Evolutionary conservation across 2,888 invertebrate species (phyloP).

Genomic region (Resseliella maxima): DNA sequence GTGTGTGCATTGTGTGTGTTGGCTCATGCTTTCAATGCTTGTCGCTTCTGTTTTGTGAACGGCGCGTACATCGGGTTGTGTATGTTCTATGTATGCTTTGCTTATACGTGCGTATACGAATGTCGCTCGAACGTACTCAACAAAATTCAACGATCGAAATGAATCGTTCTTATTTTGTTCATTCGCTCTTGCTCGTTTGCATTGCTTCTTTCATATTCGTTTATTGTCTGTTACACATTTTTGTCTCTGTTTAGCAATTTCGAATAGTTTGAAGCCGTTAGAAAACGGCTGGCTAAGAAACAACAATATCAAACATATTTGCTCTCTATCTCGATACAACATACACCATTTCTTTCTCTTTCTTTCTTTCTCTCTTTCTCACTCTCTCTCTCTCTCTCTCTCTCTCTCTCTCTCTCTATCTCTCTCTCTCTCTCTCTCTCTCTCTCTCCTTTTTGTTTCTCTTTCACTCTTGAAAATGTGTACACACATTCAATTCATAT

Average conservation of each 20-base stretch:
- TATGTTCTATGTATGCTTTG: neutral
- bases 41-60: neutral
- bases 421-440: neutral
- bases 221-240: too few species aligned
- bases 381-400: neutral
- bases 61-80: neutral
- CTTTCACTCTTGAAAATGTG: neutral
- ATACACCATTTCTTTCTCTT: too few species aligned
- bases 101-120: conserved; percentile 29
- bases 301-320: too few species aligned
- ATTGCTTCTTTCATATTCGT: too few species aligned
- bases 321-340: too few species aligned
- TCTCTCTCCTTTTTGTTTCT: neutral
- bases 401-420: neutral
- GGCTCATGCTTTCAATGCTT: conserved; percentile 28
- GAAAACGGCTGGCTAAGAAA: too few species aligned
- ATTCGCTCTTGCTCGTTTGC: neutral
- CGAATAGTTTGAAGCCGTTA: too few species aligned
- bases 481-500: conserved; percentile 46
- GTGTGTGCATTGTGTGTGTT: conserved; percentile 10
- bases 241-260: too few species aligned
- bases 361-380: too few species aligned
- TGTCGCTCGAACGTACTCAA: neutral
- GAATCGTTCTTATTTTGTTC: too few species aligned
- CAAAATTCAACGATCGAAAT: neutral